Percentiles rank a stretch among this genome's conserved stretches.
Evolutionary conservation across 1,140 invertebrate genomes (phyloP).

Genomic region (Doryteuthis pealeii): DNA sequence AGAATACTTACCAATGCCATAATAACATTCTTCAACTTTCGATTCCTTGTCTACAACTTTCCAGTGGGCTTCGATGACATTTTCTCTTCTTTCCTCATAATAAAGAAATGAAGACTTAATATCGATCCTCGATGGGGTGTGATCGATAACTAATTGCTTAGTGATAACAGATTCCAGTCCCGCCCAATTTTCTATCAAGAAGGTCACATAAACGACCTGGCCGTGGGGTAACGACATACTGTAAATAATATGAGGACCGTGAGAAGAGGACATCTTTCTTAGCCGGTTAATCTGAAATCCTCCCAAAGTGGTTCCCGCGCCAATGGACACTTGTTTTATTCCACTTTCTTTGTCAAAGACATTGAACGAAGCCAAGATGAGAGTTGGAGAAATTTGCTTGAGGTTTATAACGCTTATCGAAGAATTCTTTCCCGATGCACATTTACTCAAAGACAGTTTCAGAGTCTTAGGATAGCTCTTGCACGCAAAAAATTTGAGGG

Average conservation of each 20-base stretch:
- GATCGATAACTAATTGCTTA: background rate
- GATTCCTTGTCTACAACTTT: background rate
- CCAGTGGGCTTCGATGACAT: background rate
- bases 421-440: background rate
- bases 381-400: background rate
- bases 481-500: background rate
- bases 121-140: background rate
- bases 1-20: background rate
- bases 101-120: background rate
- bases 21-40: background rate
- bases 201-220: background rate
- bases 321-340: background rate
- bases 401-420: background rate
- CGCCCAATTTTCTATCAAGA: background rate
- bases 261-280: background rate
- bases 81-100: background rate
- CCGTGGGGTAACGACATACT: background rate
- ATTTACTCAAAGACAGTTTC: background rate
- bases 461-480: background rate
- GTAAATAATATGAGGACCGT: background rate
- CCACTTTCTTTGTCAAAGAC: background rate
- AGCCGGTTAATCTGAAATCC: background rate
- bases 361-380: background rate
- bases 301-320: background rate
- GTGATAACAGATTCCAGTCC: background rate